phyloP scores from a whole-genome alignment of 2,797 vertebrate genomes.

The Amazonetta brasiliensis region DNA sequence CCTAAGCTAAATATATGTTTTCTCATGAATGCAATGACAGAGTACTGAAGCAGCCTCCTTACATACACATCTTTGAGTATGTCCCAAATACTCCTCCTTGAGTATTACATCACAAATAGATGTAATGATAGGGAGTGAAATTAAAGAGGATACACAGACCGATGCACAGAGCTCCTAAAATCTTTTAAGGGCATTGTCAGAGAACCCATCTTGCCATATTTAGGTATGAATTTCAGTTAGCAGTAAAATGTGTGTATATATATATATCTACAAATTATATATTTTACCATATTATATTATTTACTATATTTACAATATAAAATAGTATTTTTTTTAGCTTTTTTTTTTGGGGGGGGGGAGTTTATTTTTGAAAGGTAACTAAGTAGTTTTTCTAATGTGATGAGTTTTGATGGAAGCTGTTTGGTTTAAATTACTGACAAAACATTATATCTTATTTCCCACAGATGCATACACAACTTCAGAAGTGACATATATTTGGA shows the following conservation, averaged over 20 bases:
- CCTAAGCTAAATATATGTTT: neutral
- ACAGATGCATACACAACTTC: constrained; percentile 94
- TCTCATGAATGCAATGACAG: neutral
- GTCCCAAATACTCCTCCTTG: neutral
- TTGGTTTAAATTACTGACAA: neutral
- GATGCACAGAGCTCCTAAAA: neutral
- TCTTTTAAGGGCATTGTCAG: neutral
- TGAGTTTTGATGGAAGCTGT: neutral
- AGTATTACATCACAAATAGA: neutral
- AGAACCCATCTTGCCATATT: neutral
- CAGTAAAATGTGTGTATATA: neutral
- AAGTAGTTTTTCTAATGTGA: neutral
- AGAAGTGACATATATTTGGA: constrained; percentile 96
- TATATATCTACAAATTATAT: no score
- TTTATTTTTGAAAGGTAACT: neutral
- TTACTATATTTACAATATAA: no score
- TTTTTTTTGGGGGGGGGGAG: neutral
- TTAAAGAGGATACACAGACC: neutral
- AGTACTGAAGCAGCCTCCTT: neutral
- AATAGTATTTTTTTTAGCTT: neutral
- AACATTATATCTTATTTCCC: neutral
- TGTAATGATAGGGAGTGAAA: neutral
- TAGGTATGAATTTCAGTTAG: neutral
- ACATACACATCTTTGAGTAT: neutral
- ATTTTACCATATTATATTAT: neutral